Conservation (phyloP, 2,888 invertebrate species). For the Acleris holmiana region DNA sequence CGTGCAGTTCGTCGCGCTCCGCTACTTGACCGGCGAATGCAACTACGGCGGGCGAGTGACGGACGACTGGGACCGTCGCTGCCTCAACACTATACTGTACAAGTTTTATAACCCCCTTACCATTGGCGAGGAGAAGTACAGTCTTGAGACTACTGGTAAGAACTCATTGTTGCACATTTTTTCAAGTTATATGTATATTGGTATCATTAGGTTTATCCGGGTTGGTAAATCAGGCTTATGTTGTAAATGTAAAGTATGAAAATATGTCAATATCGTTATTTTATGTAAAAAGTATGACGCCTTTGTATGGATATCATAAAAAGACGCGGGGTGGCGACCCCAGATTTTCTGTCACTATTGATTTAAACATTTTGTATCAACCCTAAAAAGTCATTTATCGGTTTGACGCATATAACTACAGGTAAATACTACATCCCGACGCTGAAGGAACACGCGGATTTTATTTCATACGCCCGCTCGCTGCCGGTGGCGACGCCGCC, state of each 20-base stretch:
- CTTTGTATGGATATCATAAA: no score
- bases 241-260: no score
- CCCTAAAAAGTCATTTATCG: constrained; percentile 28
- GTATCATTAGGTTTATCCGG: no score
- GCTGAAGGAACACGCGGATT: constrained; percentile 89
- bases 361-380: no score
- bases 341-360: no score
- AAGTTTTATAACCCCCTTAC: constrained; percentile 91
- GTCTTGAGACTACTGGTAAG: constrained; percentile 87
- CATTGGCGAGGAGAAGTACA: constrained; percentile 86
- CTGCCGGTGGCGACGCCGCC: constrained; percentile 92
- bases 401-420: constrained; percentile 45
- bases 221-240: no score
- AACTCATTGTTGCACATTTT: not conserved
- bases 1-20: constrained; percentile 93
- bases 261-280: no score
- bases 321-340: no score
- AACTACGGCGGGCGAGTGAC: constrained; percentile 98
- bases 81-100: constrained; percentile 91
- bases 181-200: no score
- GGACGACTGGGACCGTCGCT: constrained; percentile 97
- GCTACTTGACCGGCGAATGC: constrained; percentile 96
- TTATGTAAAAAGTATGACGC: no score
- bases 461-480: constrained; percentile 86
- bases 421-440: constrained; percentile 89